Conservation (phyloP, 2,888 invertebrate genomes). For the Pseudeuparius sepicola region DNA sequence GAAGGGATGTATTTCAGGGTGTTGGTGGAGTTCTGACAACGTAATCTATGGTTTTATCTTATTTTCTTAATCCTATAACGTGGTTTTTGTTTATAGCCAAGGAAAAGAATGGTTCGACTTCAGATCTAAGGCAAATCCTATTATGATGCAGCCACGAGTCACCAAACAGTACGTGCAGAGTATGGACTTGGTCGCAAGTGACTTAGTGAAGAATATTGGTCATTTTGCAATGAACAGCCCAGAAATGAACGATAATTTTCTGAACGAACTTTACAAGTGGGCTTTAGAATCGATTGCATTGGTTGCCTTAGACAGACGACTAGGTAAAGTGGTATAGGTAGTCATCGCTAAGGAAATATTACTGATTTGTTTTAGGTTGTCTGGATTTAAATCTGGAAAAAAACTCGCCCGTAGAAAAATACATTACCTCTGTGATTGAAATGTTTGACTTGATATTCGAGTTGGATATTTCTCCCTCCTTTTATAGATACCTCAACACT, state of each 20-base stretch:
- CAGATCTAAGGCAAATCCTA: conserved; percentile 42
- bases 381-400: conserved; percentile 30
- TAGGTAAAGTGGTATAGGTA: no score
- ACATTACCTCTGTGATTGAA: conserved; percentile 34
- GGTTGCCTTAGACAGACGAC: conserved; percentile 36
- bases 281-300: conserved; percentile 46
- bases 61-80: no score
- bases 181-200: conserved; percentile 31
- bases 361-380: conserved; percentile 38
- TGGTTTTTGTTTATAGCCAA: conserved; percentile 38
- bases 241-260: conserved; percentile 38
- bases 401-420: conserved; percentile 36
- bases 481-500: conserved; percentile 33
- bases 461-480: conserved; percentile 33
- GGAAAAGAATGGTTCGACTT: conserved; percentile 47
- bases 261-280: conserved; percentile 50
- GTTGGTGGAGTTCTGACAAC: conserved; percentile 24
- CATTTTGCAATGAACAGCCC: conserved; percentile 17
- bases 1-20: conserved; percentile 36
- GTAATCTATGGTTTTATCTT: no score
- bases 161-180: conserved; percentile 28
- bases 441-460: conserved; percentile 30
- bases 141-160: conserved; percentile 43
- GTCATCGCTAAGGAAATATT: no score
- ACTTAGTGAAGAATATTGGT: conserved; percentile 26